Base-by-base conservation (phyloP, 1,140 invertebrate species). In the Drosophila paulistorum region DNA sequence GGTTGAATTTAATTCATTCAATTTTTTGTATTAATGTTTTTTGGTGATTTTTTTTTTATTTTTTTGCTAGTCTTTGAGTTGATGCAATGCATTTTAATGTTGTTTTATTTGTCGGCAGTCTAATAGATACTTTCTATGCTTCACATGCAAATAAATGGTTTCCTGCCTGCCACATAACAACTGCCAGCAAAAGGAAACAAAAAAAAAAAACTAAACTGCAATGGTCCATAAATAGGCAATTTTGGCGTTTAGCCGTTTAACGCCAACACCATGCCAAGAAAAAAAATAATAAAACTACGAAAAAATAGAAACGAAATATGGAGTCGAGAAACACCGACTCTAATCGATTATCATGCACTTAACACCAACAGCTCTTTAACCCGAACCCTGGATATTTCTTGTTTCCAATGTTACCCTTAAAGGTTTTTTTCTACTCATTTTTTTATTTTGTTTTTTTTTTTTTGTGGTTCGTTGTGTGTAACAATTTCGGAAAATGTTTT, bases 331-430 rank as follows among this genome's bases (percentile, higher is more conserved):
- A 33, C 45, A 30, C 23, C 66, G 84, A 84, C 77, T 89, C 84
- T 77, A 89, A 89, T 89, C 84, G 84, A 89, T 89, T 89, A 84
- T 89, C 84, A 71, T 89, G 84, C 80, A 89, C 84, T 89, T 89
- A 89, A 89, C 84, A 89, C 84, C 85, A 81, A 71, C 74, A 89
- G 77, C 84, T 89, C 84, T 89, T 86, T 89, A 89, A 81, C 77
- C 78, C 74, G 78, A 65, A 57, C 65, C 41, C 63, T 45, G 66
- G 48, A 75, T 68, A 64, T 42, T 64, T 64, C 26, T 54, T 39
- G 42, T 58, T 65, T 65, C 62, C 71, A 72, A 62, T 79, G 68
- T 79, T 86, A 87, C 83, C 83, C 84, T 86, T 83, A 73, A 86
- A 83, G 83, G 79, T 87, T 76, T 84, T 73, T 37, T 37, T 37